These are phyloP conservation scores for Rhinolophus ferrumequinum DNA, from an alignment of 2,113 vertebrate species.

Conservation along the genomic window DNA sequence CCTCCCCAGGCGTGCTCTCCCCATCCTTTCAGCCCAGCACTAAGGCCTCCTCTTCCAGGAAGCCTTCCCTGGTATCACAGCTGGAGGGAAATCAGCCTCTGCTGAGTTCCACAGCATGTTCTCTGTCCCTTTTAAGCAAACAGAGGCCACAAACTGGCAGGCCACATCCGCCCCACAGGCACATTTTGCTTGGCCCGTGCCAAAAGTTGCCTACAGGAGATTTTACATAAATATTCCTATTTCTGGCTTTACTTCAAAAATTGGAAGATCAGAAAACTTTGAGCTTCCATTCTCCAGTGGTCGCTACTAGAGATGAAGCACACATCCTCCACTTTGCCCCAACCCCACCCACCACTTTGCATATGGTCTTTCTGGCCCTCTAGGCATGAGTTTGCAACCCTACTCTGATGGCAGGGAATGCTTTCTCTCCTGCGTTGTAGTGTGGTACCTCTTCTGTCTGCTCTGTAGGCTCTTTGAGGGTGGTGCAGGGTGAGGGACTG, in stretches of 20 bases:
- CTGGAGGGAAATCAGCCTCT: background rate
- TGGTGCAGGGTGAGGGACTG: background rate
- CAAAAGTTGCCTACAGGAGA: conserved; percentile 28
- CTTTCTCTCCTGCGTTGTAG: background rate
- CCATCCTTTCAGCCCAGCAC: background rate
- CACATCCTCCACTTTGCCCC: too few relatives aligned
- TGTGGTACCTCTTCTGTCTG: background rate
- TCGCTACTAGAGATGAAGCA: background rate
- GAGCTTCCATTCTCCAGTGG: background rate
- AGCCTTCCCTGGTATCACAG: background rate
- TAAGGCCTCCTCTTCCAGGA: background rate
- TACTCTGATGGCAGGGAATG: background rate
- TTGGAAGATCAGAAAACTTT: background rate
- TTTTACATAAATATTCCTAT: conserved; percentile 50
- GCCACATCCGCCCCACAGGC: background rate
- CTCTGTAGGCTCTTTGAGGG: background rate
- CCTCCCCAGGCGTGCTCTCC: background rate
- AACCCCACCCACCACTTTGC: background rate
- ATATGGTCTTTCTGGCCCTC: background rate
- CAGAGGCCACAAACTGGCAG: conserved; percentile 41
- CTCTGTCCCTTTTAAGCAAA: conserved; percentile 44
- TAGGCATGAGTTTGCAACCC: background rate
- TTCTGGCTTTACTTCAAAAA: conserved; percentile 37
- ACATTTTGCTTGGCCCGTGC: conserved; percentile 1
- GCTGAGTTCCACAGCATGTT: background rate